Base-by-base conservation (phyloP, 1,140 invertebrate genomes). In the Papilio aristodemus region DNA sequence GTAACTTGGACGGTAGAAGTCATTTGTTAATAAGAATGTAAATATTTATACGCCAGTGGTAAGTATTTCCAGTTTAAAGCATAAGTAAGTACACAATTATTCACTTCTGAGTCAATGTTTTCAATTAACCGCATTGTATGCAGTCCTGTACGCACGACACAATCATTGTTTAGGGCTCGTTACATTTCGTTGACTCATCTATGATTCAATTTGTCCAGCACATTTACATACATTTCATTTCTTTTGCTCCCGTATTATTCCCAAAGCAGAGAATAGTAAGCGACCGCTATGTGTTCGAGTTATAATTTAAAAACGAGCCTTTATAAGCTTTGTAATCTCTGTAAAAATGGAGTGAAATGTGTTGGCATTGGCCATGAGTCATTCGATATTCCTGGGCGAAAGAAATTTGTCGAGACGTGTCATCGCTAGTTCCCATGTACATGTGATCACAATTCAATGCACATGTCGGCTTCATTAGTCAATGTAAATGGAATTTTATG, bases 161-260 rank as follows among this genome's bases (percentile, higher is more conserved):
- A 54, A 11, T 54, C 46, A 54, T 54, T 54, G 17, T 19, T 22
- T 25, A 54, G 46, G 19, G 46, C 46, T 9, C 46, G 19, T 17
- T 14, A 54, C 46, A 70, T n/a, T 17, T 22, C 46, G 58, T 50
- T 71, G 67, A 73, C 66, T 71, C 71, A 71, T 8, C 69, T 66
- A 71, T 71, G 71, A 73, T 70, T 76, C 71, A 70, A 75, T 71
- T 69, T 71, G 66, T 25, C 43, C 32, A n/a, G 19, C n/a, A n/a
- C n/a, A n/a, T n/a, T n/a, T 54, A 68, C 43, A 66, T 39, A 66
- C 43, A 50, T 32, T 58, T 62, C 50, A 67, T 63, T 64, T 68
- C 63, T 69, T 63, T 38, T 37, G 59, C 59, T 62, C 59, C 17
- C 59, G 36, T 54, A 22, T 54, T 54, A 54, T 54, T 22, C 9